Evolutionary conservation across 1,140 invertebrate genomes (phyloP).

Genomic region (Aporrectodea caliginosa): DNA sequence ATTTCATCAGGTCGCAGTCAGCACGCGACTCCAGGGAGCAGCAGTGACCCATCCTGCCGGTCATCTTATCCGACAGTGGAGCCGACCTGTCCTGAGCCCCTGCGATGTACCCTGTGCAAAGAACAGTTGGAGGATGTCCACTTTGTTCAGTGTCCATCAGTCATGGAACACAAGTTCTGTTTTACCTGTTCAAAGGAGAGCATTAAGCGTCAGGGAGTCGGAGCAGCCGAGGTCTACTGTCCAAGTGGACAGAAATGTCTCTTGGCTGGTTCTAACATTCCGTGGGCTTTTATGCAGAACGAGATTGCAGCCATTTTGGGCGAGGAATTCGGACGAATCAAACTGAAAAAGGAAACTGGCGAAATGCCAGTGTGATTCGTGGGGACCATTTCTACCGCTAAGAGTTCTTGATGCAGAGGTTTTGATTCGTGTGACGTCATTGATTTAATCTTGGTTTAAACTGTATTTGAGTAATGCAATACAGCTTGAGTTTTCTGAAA

Average conservation of each 20-base stretch:
- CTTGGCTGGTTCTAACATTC: constrained; percentile 84
- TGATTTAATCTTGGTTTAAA: no score
- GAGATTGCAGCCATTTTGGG: constrained; percentile 94
- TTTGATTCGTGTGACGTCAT: no score
- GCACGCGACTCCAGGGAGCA: background rate
- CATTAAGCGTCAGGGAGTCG: constrained; percentile 67
- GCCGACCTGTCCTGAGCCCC: constrained; percentile 44
- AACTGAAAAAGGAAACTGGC: constrained; percentile 47
- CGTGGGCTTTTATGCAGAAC: constrained; percentile 97
- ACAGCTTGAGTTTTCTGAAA: no score
- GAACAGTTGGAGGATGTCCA: constrained; percentile 94
- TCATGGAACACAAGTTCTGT: constrained; percentile 93
- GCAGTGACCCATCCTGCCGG: background rate
- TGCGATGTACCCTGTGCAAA: constrained; percentile 85
- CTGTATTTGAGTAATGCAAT: no score
- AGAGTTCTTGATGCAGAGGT: no score
- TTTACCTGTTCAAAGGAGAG: constrained; percentile 92
- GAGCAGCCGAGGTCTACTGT: constrained; percentile 63
- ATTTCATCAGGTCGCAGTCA: background rate
- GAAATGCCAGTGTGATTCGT: background rate
- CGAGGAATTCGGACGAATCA: constrained; percentile 67
- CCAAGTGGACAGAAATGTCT: constrained; percentile 60
- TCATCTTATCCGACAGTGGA: background rate
- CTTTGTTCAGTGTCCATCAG: constrained; percentile 95
- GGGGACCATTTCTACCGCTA: no score